Evolutionary conservation across 2,797 vertebrate species (phyloP).

Genomic region (Acanthurus tractus): DNA sequence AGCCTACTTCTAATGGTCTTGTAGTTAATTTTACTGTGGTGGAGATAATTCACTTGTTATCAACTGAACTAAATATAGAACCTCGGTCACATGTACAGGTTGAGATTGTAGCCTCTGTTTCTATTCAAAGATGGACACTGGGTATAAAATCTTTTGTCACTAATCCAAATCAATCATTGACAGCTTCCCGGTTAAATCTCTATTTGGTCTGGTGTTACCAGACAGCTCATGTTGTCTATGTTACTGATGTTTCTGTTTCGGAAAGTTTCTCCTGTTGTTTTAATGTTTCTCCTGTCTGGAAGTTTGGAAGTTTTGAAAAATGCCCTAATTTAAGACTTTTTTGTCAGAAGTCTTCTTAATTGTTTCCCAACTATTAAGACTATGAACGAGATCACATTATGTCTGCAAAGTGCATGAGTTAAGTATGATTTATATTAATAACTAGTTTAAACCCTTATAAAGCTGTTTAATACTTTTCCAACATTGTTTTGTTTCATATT

Average conservation of each 20-base stretch:
- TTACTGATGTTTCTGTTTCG: background rate
- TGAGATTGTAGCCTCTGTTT: background rate
- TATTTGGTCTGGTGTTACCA: background rate
- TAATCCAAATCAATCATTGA: background rate
- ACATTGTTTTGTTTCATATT: background rate
- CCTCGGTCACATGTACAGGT: background rate
- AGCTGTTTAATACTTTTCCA: background rate
- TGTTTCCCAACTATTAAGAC: background rate
- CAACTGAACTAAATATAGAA: slow-evolving; percentile 5
- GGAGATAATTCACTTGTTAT: background rate
- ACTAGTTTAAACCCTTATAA: background rate
- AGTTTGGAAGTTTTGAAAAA: background rate
- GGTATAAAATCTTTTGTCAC: background rate
- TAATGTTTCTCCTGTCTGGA: too few relatives aligned
- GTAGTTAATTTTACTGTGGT: too few relatives aligned
- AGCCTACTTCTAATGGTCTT: too few relatives aligned
- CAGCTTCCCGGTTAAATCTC: background rate
- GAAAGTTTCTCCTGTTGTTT: too few relatives aligned
- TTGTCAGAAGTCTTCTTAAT: too few relatives aligned
- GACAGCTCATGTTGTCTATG: background rate
- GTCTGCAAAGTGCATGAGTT: background rate
- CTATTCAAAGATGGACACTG: background rate
- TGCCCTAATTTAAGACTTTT: too few relatives aligned
- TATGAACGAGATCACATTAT: background rate
- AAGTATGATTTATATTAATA: background rate